Conservation (phyloP, 2,888 invertebrate genomes). For the Hofmannophila pseudospretella region DNA sequence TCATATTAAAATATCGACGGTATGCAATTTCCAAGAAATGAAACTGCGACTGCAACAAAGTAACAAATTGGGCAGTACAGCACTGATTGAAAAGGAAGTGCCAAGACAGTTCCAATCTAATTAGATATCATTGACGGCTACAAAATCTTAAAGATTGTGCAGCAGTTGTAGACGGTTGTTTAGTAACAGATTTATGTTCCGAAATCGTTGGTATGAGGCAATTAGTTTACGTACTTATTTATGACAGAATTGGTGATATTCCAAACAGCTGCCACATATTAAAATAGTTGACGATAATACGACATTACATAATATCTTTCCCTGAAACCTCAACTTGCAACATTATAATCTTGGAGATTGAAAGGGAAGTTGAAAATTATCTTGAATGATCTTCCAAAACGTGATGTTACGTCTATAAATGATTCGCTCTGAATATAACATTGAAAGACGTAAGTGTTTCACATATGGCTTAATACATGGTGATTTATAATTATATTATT, state of each 20-base stretch:
- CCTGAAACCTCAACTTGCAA: not conserved
- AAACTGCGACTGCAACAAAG: not conserved
- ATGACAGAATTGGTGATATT: no score
- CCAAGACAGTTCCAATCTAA: not conserved
- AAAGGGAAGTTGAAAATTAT: slow-evolving; percentile 7
- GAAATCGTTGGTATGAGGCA: no score
- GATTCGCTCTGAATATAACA: slow-evolving; percentile 11
- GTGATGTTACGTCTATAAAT: slow-evolving; percentile 1
- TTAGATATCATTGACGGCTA: no score
- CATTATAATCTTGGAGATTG: not conserved
- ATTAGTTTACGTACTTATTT: no score
- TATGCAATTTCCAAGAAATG: not conserved
- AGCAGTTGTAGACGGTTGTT: no score
- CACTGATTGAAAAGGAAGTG: slow-evolving; percentile 6
- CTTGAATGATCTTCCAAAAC: slow-evolving; percentile 5
- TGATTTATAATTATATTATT: not conserved
- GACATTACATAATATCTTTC: no score
- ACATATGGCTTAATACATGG: no score
- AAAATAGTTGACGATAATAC: not conserved
- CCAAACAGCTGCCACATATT: no score
- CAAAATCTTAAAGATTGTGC: no score
- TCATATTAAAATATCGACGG: not conserved
- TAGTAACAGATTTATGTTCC: no score
- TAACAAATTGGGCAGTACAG: not conserved
- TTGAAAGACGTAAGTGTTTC: slow-evolving; percentile 3